Conservation (phyloP, 1,140 invertebrate species). For the Ceratosolen fusciceps region DNA sequence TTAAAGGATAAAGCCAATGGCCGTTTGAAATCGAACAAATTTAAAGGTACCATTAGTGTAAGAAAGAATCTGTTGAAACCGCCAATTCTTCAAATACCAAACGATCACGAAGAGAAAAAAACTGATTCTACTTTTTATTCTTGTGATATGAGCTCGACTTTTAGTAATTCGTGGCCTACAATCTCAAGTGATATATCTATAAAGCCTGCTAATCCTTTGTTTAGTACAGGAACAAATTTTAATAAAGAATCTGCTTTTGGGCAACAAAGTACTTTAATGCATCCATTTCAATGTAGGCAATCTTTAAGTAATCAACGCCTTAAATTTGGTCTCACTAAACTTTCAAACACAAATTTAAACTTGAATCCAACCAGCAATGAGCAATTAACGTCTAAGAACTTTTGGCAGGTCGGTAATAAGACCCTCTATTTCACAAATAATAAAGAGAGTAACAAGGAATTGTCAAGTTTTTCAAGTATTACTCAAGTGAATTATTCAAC, state of each 20-base stretch:
- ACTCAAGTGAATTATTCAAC: neutral
- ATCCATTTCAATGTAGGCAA: constrained; percentile 43
- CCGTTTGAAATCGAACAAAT: constrained; percentile 30
- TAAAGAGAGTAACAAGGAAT: constrained; percentile 11
- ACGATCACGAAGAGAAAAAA: constrained; percentile 34
- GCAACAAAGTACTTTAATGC: constrained; percentile 36
- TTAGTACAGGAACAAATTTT: constrained; percentile 12
- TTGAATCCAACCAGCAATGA: constrained; percentile 6
- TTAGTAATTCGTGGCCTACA: constrained; percentile 36
- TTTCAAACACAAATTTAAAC: neutral
- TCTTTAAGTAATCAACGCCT: constrained; percentile 38
- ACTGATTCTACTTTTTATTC: neutral
- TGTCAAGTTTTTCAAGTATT: constrained; percentile 8
- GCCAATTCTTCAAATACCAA: constrained; percentile 42
- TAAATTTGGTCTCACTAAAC: constrained; percentile 41
- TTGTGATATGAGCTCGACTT: constrained; percentile 9
- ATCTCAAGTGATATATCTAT: constrained; percentile 14
- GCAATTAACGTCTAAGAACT: constrained; percentile 15
- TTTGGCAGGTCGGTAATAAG: constrained; percentile 42
- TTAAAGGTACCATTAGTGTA: constrained; percentile 1
- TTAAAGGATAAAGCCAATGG: constrained; percentile 7
- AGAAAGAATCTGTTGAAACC: constrained; percentile 41
- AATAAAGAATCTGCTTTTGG: constrained; percentile 29
- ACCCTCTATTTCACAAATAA: constrained; percentile 26
- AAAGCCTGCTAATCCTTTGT: constrained; percentile 20